Conservation (phyloP, 2,888 invertebrate genomes). For the Drosophila tripunctata region DNA sequence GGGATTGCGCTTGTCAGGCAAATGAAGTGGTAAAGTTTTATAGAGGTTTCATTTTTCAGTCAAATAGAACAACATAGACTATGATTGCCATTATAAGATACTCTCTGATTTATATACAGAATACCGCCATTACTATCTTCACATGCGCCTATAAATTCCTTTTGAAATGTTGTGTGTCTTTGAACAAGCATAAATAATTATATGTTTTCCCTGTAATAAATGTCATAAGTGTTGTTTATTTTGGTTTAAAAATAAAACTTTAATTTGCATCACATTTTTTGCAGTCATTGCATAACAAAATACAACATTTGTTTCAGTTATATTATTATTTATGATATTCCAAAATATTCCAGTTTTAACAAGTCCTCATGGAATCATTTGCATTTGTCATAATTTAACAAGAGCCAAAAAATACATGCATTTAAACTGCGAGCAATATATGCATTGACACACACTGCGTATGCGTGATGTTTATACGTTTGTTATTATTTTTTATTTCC, state of each 20-base stretch:
- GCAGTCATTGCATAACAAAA: not conserved
- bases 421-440: conserved; percentile 16
- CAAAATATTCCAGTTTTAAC: not conserved
- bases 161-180: conserved; percentile 17
- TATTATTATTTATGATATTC: not conserved
- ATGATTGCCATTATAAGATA: conserved; percentile 42
- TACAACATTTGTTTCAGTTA: not conserved
- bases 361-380: conserved; percentile 26
- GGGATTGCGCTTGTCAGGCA: conserved; percentile 46
- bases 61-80: conserved; percentile 28
- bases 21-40: conserved; percentile 71
- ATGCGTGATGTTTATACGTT: conserved; percentile 49
- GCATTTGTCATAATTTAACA: conserved; percentile 11
- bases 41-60: conserved; percentile 8
- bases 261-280: not conserved
- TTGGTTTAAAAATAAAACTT: not conserved
- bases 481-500: conserved; percentile 20
- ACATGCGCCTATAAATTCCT: conserved; percentile 22
- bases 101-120: conserved; percentile 34
- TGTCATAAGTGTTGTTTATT: conserved; percentile 1
- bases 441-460: conserved; percentile 49
- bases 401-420: conserved; percentile 5
- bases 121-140: conserved; percentile 4
- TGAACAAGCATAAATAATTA: conserved; percentile 4
- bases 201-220: conserved; percentile 18